Evolutionary conservation across 2,797 vertebrate species (phyloP).

Genomic region (Coregonus suidteri): DNA sequence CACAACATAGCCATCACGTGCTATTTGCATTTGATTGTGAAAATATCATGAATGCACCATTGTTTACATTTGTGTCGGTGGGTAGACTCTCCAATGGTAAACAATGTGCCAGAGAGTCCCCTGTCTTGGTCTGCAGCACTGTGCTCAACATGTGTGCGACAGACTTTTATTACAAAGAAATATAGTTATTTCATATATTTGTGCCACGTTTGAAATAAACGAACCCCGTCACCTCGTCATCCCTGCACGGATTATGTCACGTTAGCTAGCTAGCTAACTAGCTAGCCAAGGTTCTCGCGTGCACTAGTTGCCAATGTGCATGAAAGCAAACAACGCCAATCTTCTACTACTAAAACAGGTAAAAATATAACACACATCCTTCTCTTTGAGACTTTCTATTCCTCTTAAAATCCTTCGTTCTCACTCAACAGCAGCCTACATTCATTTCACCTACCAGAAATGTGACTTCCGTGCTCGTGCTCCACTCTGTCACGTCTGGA

Average conservation of each 20-base stretch:
- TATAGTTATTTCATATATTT: background rate
- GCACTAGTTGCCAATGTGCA: background rate
- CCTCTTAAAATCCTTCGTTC: background rate
- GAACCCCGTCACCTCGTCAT: background rate
- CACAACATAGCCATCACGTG: background rate
- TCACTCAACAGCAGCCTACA: background rate
- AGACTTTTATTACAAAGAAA: background rate
- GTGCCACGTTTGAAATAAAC: background rate
- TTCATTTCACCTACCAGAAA: slow-evolving; percentile 50
- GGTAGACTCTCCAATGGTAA: background rate
- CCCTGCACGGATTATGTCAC: background rate
- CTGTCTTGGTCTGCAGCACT: background rate
- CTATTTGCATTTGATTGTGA: background rate
- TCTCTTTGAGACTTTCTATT: background rate
- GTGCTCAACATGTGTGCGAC: background rate
- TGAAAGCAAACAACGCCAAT: background rate
- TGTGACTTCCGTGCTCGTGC: slow-evolving; percentile 46
- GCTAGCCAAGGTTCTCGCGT: background rate
- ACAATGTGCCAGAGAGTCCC: background rate
- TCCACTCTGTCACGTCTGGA: slow-evolving; percentile 22
- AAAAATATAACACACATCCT: background rate
- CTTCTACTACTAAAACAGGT: background rate
- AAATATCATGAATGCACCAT: background rate
- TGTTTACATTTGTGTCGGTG: background rate
- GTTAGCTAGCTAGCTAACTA: background rate